phyloP scores from a whole-genome alignment of 2,888 invertebrate genomes.

The Ormia ochracea region DNA sequence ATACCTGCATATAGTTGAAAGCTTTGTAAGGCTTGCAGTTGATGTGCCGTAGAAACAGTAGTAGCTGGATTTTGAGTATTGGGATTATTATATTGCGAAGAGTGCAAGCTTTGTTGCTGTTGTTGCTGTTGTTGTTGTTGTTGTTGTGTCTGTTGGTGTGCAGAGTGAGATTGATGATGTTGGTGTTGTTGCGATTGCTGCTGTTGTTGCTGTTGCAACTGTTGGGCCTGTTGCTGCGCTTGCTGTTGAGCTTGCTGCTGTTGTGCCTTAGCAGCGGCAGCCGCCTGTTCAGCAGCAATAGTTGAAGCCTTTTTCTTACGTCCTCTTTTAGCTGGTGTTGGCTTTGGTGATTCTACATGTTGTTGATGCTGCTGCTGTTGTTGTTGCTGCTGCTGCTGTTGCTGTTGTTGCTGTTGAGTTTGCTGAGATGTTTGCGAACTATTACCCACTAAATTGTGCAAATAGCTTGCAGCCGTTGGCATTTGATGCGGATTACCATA shows the following conservation, averaged over 20 bases:
- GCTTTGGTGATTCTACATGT: constrained; percentile 44
- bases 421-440: constrained; percentile 49
- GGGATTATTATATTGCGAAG: constrained; percentile 60
- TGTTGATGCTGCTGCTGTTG: constrained; percentile 58
- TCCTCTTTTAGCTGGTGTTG: constrained; percentile 70
- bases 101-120: constrained; percentile 66
- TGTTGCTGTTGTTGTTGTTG: constrained; percentile 66
- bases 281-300: constrained; percentile 69
- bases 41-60: constrained; percentile 71
- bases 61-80: constrained; percentile 68
- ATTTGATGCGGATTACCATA: constrained; percentile 71
- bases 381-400: constrained; percentile 56
- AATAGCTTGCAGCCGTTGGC: constrained; percentile 61
- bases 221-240: constrained; percentile 66
- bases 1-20: constrained; percentile 81
- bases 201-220: constrained; percentile 50
- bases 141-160: constrained; percentile 63
- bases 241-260: constrained; percentile 66
- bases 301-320: constrained; percentile 72
- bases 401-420: constrained; percentile 60
- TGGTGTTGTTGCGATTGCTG: constrained; percentile 65
- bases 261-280: constrained; percentile 64
- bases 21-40: constrained; percentile 76
- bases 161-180: constrained; percentile 61
- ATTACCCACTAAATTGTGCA: constrained; percentile 44